phyloP scores from a whole-genome alignment of 2,888 invertebrate genomes.

The Caenorhabditis parvicauda region DNA sequence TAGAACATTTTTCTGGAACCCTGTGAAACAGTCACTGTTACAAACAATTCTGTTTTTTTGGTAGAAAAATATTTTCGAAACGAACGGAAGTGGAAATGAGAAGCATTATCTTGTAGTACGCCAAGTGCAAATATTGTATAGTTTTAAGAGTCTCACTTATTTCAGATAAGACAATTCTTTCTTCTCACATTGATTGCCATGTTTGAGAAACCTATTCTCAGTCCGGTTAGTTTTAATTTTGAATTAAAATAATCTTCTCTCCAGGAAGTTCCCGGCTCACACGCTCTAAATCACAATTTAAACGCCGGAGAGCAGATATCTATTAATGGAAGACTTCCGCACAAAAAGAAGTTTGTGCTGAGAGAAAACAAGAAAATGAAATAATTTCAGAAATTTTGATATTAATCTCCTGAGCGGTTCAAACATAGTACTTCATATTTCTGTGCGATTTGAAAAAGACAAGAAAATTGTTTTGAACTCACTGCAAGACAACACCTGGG shows the following conservation, averaged over 20 bases:
- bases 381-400: neutral
- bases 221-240: neutral
- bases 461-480: slow-evolving; percentile 18
- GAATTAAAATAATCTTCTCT: neutral
- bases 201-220: neutral
- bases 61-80: too few species aligned
- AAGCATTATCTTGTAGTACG: too few species aligned
- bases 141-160: too few species aligned
- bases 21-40: too few species aligned
- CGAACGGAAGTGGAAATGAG: too few species aligned
- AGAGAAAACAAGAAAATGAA: neutral
- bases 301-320: slow-evolving; percentile 18
- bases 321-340: slow-evolving; percentile 15
- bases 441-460: slow-evolving; percentile 22
- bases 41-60: too few species aligned
- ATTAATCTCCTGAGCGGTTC: slow-evolving; percentile 21
- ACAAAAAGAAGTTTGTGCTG: slow-evolving; percentile 20
- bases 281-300: slow-evolving; percentile 16
- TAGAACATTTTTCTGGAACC: too few species aligned
- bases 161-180: too few species aligned
- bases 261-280: slow-evolving; percentile 19
- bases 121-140: too few species aligned
- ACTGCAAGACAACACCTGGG: slow-evolving; percentile 20
- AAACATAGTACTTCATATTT: slow-evolving; percentile 21
- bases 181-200: too few species aligned